Conservation (phyloP, 92 coral and sea anemone species). For the Bergia sp. region DNA sequence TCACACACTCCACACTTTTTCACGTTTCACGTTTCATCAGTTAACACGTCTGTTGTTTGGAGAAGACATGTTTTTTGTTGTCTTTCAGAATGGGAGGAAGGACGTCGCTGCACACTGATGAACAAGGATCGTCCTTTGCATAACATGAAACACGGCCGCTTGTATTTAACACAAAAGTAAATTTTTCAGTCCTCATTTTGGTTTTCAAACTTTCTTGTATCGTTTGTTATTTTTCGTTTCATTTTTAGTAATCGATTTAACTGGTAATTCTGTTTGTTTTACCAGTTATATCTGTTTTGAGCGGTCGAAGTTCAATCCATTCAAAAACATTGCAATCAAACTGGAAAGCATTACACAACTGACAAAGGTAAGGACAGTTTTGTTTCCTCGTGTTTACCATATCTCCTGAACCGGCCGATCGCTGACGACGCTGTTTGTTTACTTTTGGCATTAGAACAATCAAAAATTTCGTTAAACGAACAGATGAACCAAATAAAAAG, state of each 20-base stretch:
- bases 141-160: conserved; percentile 77
- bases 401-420: too few species aligned
- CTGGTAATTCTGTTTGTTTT: not conserved
- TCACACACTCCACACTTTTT: too few species aligned
- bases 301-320: conserved; percentile 61
- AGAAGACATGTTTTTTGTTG: not conserved
- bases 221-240: not conserved
- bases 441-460: too few species aligned
- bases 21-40: not conserved
- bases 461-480: too few species aligned
- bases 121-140: conserved; percentile 83
- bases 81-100: conserved; percentile 90
- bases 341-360: conserved; percentile 67
- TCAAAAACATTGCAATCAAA: conserved; percentile 75
- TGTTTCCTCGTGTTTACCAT: too few species aligned
- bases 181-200: not conserved
- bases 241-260: not conserved
- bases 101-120: conserved; percentile 81
- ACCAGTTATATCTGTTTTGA: conserved; percentile 90
- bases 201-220: not conserved
- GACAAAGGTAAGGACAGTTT: conserved; percentile 65
- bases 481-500: too few species aligned
- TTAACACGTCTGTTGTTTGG: not conserved
- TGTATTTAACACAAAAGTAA: conserved; percentile 87
- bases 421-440: too few species aligned